Conservation (phyloP, 1,140 invertebrate species). For the Pogonognathellus flavescens region DNA sequence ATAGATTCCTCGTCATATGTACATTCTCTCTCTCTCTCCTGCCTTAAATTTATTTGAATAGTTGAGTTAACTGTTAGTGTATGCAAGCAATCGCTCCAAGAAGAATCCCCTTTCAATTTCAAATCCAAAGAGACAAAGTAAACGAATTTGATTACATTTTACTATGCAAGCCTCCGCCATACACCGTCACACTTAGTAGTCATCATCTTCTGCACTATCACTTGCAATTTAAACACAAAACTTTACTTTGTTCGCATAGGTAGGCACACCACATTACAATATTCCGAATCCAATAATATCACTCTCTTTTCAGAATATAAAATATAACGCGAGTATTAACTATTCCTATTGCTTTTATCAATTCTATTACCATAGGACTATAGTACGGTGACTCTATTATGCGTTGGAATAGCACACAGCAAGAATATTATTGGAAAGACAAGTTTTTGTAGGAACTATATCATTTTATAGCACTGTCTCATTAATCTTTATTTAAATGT, state of each 20-base stretch:
- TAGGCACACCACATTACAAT: neutral
- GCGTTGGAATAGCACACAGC: too few relatives aligned
- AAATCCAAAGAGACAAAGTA: slow-evolving; percentile 21
- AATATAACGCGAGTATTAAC: neutral
- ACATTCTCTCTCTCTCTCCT: neutral
- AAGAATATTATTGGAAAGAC: too few relatives aligned
- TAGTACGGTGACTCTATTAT: too few relatives aligned
- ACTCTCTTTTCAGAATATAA: neutral
- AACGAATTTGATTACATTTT: slow-evolving; percentile 50
- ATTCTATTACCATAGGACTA: too few relatives aligned
- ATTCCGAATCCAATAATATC: neutral
- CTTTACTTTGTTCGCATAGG: neutral
- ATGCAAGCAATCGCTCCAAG: neutral
- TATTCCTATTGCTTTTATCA: too few relatives aligned
- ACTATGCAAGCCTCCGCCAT: neutral
- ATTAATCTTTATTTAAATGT: too few relatives aligned
- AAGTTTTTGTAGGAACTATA: too few relatives aligned
- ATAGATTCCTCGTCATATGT: slow-evolving; percentile 41
- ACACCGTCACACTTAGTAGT: too few relatives aligned
- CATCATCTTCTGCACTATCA: slow-evolving; percentile 23
- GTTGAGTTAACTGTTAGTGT: slow-evolving; percentile 12
- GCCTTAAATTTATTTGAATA: slow-evolving; percentile 37
- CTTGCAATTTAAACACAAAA: slow-evolving; percentile 34
- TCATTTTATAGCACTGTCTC: too few relatives aligned
- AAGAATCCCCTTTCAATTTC: slow-evolving; percentile 20